Percentiles rank a stretch among this genome's conserved stretches.
These are phyloP conservation scores for Enoplosus armatus DNA, from an alignment of 2,797 vertebrate genomes.

Conservation along the genomic window DNA sequence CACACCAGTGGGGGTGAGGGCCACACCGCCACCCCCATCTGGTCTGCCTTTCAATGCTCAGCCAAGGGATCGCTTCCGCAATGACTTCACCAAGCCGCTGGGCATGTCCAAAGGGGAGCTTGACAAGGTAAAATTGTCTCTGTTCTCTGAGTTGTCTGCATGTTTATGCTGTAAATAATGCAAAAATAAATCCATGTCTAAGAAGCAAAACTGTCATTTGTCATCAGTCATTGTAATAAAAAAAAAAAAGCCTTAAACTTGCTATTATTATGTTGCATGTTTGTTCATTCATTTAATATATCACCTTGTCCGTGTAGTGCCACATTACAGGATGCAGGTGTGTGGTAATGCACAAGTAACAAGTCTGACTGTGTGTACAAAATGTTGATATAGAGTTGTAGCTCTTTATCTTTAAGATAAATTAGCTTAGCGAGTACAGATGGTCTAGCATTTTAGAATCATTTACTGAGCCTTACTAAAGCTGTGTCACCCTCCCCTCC, in stretches of 20 bases:
- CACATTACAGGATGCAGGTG: conserved; percentile 18
- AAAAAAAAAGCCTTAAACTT: too few relatives aligned
- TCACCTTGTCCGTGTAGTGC: conserved; percentile 15
- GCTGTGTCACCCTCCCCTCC: conserved; percentile 43
- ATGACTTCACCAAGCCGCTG: conserved; percentile 87
- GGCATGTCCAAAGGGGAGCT: conserved; percentile 83
- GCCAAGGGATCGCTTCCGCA: conserved; percentile 87
- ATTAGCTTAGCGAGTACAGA: neutral
- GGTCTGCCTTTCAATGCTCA: conserved; percentile 90
- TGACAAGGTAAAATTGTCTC: conserved; percentile 83
- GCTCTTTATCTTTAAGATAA: neutral
- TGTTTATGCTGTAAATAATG: conserved; percentile 19
- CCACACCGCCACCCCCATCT: conserved; percentile 86
- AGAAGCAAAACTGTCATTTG: conserved; percentile 14
- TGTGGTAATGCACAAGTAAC: conserved; percentile 5
- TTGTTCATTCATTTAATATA: conserved; percentile 15
- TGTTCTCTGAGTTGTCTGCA: conserved; percentile 32
- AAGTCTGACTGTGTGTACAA: conserved; percentile 27
- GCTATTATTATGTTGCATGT: conserved; percentile 3
- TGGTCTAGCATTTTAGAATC: conserved; percentile 12
- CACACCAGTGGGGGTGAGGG: conserved; percentile 85
- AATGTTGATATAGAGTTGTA: neutral
- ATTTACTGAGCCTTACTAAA: conserved; percentile 46
- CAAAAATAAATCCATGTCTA: neutral
- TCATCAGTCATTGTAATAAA: neutral